Conservation (phyloP, 2,888 invertebrate genomes). For the Papilio demoleus region DNA sequence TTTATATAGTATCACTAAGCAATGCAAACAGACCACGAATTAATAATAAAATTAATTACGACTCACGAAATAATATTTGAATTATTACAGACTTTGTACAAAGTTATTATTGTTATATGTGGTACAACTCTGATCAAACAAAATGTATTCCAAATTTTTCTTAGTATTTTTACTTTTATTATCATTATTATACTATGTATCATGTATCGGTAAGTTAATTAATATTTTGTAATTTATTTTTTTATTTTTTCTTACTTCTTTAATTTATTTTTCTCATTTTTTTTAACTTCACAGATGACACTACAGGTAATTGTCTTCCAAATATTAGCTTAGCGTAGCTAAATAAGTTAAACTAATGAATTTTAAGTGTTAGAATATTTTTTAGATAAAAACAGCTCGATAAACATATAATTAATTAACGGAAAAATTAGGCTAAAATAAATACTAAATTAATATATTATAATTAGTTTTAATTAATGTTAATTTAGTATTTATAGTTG, state of each 20-base stretch:
- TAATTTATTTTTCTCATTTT: neutral
- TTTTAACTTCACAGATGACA: neutral
- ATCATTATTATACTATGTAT: constrained; percentile 13
- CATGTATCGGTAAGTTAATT: constrained; percentile 15
- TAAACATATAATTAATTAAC: too few species aligned
- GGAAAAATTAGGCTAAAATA: too few species aligned
- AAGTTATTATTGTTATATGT: neutral
- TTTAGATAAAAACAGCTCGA: too few species aligned
- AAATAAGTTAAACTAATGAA: too few species aligned
- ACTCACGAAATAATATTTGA: neutral
- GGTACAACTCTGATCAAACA: neutral
- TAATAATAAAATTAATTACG: neutral
- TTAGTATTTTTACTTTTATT: constrained; percentile 20
- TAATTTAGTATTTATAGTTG: too few species aligned
- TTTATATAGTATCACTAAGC: too few species aligned
- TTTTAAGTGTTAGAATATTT: too few species aligned
- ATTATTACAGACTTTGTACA: neutral
- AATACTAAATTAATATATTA: too few species aligned
- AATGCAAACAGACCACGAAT: too few species aligned
- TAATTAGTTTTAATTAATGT: too few species aligned
- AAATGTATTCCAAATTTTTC: constrained; percentile 13
- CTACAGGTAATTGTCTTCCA: neutral
- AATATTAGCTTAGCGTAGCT: too few species aligned
- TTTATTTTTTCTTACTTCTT: neutral
- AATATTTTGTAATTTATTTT: neutral